These are phyloP conservation scores for Taphrorychus bicolor DNA, from an alignment of 2,888 invertebrate species.

Conservation along the genomic window DNA sequence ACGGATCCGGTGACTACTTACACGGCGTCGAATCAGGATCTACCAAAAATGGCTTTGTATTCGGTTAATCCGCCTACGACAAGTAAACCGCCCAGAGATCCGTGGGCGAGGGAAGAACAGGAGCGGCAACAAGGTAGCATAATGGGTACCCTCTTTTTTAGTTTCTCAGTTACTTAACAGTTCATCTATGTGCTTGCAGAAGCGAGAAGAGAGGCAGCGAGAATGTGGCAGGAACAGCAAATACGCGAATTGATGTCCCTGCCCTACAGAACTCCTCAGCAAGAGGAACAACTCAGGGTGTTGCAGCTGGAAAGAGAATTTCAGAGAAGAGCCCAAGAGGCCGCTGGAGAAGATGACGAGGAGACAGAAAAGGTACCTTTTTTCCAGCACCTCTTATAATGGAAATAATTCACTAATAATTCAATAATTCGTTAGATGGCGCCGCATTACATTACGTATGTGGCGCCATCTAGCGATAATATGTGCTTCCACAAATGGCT, in stretches of 20 bases:
- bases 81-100: constrained; percentile 67
- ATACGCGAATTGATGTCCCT: constrained; percentile 79
- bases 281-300: constrained; percentile 88
- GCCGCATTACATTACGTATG: too few species aligned
- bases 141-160: too few species aligned
- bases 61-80: constrained; percentile 55
- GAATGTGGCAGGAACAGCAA: constrained; percentile 85
- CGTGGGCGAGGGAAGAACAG: constrained; percentile 93
- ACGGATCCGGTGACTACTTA: constrained; percentile 52
- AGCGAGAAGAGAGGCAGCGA: constrained; percentile 75
- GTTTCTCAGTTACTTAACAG: too few species aligned
- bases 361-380: constrained; percentile 67
- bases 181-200: constrained; percentile 54
- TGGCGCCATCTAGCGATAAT: too few species aligned
- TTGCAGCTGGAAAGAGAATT: constrained; percentile 93
- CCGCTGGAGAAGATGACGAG: constrained; percentile 73
- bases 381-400: too few species aligned
- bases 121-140: constrained; percentile 69
- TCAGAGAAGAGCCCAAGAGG: constrained; percentile 86
- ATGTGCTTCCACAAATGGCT: too few species aligned
- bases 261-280: constrained; percentile 75
- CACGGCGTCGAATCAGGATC: constrained; percentile 76
- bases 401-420: background rate
- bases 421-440: background rate
- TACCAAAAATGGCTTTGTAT: constrained; percentile 77